Evolutionary conservation across 2,113 vertebrate genomes (phyloP).

Genomic region (Morphnarchus princeps): DNA sequence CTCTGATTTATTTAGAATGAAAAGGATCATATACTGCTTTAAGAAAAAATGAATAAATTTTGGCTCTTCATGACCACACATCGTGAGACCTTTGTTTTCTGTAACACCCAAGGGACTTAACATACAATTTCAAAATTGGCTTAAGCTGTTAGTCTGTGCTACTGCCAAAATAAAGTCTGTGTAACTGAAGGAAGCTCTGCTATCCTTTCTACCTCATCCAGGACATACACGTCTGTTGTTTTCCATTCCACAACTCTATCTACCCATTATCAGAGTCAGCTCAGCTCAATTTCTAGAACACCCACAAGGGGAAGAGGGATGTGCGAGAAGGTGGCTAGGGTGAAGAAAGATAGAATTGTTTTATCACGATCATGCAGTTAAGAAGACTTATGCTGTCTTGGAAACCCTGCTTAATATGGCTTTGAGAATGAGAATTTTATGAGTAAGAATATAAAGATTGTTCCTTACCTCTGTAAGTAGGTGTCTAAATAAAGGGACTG

Average conservation of each 20-base stretch:
- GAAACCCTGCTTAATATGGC: background rate
- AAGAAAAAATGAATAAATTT: background rate
- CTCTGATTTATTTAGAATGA: background rate
- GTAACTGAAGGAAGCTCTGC: background rate
- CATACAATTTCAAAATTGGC: background rate
- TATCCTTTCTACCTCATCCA: background rate
- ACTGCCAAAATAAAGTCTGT: background rate
- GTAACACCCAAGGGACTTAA: background rate
- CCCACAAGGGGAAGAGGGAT: background rate
- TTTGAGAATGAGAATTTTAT: background rate
- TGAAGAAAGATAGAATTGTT: background rate
- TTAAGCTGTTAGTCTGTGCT: background rate
- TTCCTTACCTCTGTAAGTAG: background rate
- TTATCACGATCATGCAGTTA: background rate
- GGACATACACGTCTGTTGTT: fast-evolving
- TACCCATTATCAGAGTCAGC: background rate
- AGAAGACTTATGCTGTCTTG: background rate
- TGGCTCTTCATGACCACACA: background rate
- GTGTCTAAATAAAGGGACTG: background rate
- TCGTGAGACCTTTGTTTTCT: background rate
- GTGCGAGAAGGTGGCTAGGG: fast-evolving
- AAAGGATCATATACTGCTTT: background rate
- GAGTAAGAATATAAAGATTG: background rate
- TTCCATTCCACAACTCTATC: background rate
- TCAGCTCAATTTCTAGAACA: background rate